Conservation (phyloP, 2,797 vertebrate genomes). For the Myotis pilosus region DNA sequence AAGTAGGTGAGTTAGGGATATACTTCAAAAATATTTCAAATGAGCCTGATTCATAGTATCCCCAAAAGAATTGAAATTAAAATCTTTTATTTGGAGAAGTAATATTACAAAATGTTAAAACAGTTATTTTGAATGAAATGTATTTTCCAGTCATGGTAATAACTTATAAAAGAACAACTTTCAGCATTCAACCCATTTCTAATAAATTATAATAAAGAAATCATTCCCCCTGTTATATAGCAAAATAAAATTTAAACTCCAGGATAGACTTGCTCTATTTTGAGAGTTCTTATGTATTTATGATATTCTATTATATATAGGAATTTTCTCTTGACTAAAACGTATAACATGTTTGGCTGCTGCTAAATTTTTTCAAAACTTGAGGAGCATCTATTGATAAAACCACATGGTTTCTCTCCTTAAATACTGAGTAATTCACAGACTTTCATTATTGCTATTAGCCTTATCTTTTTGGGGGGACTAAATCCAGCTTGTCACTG, state of each 20-base stretch:
- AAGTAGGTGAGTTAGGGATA: background rate
- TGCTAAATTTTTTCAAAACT: background rate
- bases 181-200: background rate
- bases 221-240: background rate
- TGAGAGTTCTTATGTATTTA: background rate
- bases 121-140: background rate
- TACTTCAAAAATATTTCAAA: background rate
- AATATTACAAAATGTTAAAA: conserved; percentile 13
- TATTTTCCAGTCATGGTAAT: background rate
- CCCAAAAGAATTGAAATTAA: background rate
- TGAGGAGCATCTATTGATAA: background rate
- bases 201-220: background rate
- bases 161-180: background rate
- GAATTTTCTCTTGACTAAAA: background rate
- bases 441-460: background rate
- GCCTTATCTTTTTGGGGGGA: background rate
- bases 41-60: background rate
- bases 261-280: background rate
- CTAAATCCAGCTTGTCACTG: background rate
- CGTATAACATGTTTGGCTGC: background rate
- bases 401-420: background rate
- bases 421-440: background rate
- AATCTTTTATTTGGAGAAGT: conserved; percentile 4
- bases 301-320: background rate
- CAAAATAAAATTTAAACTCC: background rate